Evolutionary conservation across 2,888 invertebrate species (phyloP), one percentile per base, ranked within the genome.

Genomic region (Lasioglossum morio): DNA sequence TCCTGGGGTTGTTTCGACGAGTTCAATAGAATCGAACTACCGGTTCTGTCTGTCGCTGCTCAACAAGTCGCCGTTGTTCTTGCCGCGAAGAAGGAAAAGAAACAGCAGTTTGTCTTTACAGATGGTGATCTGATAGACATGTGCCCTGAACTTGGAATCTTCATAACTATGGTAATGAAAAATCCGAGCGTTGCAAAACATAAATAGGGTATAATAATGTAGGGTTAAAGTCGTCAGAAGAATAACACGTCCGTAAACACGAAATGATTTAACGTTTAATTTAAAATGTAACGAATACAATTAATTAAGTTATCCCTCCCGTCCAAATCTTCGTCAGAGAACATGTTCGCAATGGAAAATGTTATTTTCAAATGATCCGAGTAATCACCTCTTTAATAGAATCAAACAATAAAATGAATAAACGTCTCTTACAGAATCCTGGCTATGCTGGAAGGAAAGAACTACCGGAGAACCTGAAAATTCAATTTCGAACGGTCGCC

Each of bases 1-100:
- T 97, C 99, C 0, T 99, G 99, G 99, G 99, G 99, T 1, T 99
- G 99, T 93, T 99, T 99, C 95, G 99, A 99, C 95, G 99, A 99
- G 96, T 99, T 99, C 96, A 99, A 99, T 95, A 96, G 98, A 48
- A 99, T 99, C 85, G 99, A 99, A 95, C 95, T 99, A 81, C 99
- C 99, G 0, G 99, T 99, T 1, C 94, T 98, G 30, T 98, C 98
- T 0, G 99, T 99, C 5, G 99, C 99, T 2, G 99, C 99, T 1
- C 99, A 99, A 95, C 99, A 99, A 96, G 98, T 99, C 34, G 99
- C 99, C 27, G 98, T 98, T 0, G 98, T 99, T 19, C 96, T 99
- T 19, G 97, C 98, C 0, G 98, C 98, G 73, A 99, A 99, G 95
- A 98, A 98, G 94, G 99, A 99, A 94, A 98, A 99, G 94, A 98